phyloP scores from a whole-genome alignment of 2,113 vertebrate species.

The Stictonetta naevosa region DNA sequence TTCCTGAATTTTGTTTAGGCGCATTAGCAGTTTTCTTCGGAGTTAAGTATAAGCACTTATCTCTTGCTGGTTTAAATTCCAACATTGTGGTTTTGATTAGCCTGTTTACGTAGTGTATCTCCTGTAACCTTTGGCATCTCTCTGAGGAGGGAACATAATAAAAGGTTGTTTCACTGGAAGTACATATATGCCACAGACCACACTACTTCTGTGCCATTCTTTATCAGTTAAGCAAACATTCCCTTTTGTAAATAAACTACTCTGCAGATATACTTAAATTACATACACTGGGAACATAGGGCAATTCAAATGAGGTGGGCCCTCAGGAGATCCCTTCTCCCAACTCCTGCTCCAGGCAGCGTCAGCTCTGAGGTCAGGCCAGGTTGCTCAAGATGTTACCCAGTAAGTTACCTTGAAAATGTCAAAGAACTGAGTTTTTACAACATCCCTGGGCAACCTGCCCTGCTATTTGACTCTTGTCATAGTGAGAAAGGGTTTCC shows the following conservation, averaged over 20 bases:
- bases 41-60: not conserved
- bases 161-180: not conserved
- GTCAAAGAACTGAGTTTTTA: not conserved
- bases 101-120: not conserved
- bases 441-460: not conserved
- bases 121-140: not conserved
- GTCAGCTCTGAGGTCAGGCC: not conserved
- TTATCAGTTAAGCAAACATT: constrained; percentile 12
- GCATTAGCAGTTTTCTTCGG: not conserved
- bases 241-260: not conserved
- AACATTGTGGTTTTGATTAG: not conserved
- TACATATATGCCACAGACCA: not conserved
- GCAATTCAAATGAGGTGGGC: not conserved
- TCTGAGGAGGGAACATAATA: not conserved
- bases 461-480: not conserved
- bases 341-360: not conserved
- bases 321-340: not conserved
- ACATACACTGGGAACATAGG: not conserved
- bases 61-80: not conserved
- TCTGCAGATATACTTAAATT: not conserved
- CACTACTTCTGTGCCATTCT: not conserved
- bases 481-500: not conserved
- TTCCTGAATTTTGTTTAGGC: not conserved
- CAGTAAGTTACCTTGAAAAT: not conserved
- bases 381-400: not conserved